Base-by-base conservation (phyloP, 2,113 vertebrate genomes). In the Ursus arctos region DNA sequence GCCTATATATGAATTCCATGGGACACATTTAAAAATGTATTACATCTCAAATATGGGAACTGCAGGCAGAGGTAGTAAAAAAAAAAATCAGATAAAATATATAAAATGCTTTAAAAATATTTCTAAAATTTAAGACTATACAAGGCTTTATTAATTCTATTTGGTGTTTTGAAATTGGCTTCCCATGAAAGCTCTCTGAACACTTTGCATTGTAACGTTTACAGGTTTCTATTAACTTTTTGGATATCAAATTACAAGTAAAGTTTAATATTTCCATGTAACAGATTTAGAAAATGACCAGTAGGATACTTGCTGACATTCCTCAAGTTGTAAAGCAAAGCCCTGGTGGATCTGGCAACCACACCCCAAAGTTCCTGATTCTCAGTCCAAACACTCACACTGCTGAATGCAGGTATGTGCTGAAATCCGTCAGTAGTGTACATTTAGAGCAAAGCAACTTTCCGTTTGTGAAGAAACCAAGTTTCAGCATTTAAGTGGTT, bases 121-220 rank as follows among this genome's bases (percentile, higher is more conserved):
- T 91, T 97, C 61, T 96, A 53, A 96, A 91, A 93, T 43, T 49
- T 80, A 82, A 89, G 81, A 72, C 40, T 92, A 49, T 49, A 36
- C 7, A 63, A 59, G 55, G 6, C 22, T 88, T 91, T 92, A 65
- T 63, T 63, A 18, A 86, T 94, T 97, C 26, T 97, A 2, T 72
- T 74, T 74, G 28, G 22, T 59, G 5, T 93, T 94, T 95, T 96
- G 71, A 94, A 93, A 74, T 76, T 94, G 28, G 22, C 69, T 97
- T 97, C 96, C 53, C 65, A 69, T 15, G 76, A 91, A 91, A 93
- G 40, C 63, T 92, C 63, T 97, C 87, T 95, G 21, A 96, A 92
- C 91, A 92, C 51, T 97, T 63, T 88, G 24, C 65, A 51, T 71
- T 93, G 19, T 79, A 80, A 86, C 51, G 3, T 89, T 82, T 92